Base-by-base conservation (phyloP, 2,888 invertebrate genomes). In the Tridacna gigas region DNA sequence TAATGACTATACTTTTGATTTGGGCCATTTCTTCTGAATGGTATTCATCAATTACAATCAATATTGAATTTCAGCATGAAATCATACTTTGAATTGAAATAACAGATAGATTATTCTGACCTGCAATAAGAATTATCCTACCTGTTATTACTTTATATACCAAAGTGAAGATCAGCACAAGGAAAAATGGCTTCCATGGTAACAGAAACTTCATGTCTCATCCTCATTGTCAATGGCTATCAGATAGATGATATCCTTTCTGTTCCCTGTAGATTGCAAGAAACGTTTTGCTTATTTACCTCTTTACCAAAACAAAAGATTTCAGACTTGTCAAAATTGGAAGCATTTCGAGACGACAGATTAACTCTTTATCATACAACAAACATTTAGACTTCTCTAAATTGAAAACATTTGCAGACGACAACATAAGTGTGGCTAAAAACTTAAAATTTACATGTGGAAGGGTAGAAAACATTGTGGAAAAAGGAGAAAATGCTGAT, bases 191-290 rank as follows among this genome's bases (percentile, higher is more conserved):
- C 45, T 69, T 18, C 45, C 69, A 69, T 69, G 47, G 47, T 12
- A 28, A 67, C 37, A 15, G 37, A 4, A 15, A 15, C 69, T 22
- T 69, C 69, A 69, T 69, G n/a, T 69, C 69, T 69, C 47, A 69
- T 15, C 69, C 37, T 69, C 69, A 69, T 69, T 37, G 47, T 28
- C 47, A 12, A 25, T n/a, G 25, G 65, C 15, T 25, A 37, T 7
- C 7, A 7, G 37, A 1, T 65, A 25, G 22, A 65, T 28, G 66
- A 25, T 13, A 25, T 66, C 9, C 25, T 26, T 26, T 66, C 18
- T 66, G 26, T 66, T n/a, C 13, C 1, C 20, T 26, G 22, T 12
- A 26, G 11, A 28, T 26, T 28, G 12, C 26, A 26, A 4, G 13
- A 66, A 28, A 12, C 0, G 15, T 25, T 12, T 28, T 4, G 25